Percentiles rank a stretch among this genome's conserved stretches.
These are phyloP conservation scores for Zaprionus inermis DNA, from an alignment of 1,140 invertebrate genomes.

Conservation along the genomic window DNA sequence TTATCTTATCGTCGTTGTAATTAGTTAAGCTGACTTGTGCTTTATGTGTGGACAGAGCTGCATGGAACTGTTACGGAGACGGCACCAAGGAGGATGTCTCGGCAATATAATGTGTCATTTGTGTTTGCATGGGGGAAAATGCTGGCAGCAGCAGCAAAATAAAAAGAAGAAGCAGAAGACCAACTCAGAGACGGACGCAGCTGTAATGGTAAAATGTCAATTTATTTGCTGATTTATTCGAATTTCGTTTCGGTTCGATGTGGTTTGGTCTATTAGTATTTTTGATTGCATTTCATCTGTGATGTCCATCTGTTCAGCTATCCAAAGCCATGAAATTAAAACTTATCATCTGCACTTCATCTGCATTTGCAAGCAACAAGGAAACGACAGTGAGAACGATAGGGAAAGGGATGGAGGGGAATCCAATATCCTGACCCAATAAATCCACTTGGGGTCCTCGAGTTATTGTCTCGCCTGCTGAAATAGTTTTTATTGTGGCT, in stretches of 20 bases:
- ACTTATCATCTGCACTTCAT: conserved; percentile 73
- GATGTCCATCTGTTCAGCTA: conserved; percentile 15
- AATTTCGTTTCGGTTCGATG: conserved; percentile 62
- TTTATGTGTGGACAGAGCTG: conserved; percentile 54
- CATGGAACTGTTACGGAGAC: conserved; percentile 19
- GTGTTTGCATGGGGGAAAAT: conserved; percentile 50
- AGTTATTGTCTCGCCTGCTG: conserved; percentile 28
- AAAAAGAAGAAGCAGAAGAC: conserved; percentile 4
- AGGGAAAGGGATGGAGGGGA: conserved; percentile 15
- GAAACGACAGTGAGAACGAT: conserved; percentile 4
- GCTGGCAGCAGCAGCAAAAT: conserved; percentile 47
- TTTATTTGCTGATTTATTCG: conserved; percentile 80
- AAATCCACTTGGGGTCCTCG: conserved; percentile 52
- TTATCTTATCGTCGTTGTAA: conserved; percentile 79
- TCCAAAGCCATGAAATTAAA: conserved; percentile 60
- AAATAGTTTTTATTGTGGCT: conserved; percentile 69
- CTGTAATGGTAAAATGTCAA: conserved; percentile 75
- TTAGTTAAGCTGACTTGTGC: conserved; percentile 78
- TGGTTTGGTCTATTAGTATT: conserved; percentile 42
- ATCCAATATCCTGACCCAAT: conserved; percentile 75
- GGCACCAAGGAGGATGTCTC: conserved; percentile 15
- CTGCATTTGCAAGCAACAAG: conserved; percentile 45
- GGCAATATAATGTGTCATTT: conserved; percentile 68
- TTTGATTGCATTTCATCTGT: conserved; percentile 69
- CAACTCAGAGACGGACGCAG: conserved; percentile 37